These are phyloP conservation scores for Drosophila colorata DNA, from an alignment of 2,888 invertebrate species.

Conservation along the genomic window DNA sequence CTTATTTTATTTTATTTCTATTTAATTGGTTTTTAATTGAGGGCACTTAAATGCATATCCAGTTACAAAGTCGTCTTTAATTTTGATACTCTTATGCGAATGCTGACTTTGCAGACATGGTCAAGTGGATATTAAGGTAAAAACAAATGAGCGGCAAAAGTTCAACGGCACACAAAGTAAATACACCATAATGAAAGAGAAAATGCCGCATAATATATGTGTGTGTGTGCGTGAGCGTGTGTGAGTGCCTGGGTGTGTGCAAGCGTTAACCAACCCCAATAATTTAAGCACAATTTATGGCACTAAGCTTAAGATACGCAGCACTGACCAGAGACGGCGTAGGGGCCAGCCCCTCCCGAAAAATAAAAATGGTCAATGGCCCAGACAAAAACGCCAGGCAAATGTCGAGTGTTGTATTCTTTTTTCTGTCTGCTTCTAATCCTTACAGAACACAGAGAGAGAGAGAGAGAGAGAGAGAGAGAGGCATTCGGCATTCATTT, in stretches of 20 bases:
- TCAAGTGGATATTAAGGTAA: slow-evolving; percentile 63
- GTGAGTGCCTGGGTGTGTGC: slow-evolving; percentile 13
- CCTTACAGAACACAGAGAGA: slow-evolving; percentile 56
- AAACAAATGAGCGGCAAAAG: slow-evolving; percentile 70
- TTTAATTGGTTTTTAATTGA: neutral
- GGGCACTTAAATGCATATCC: too few relatives aligned
- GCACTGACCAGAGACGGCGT: slow-evolving; percentile 39
- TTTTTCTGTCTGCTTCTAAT: slow-evolving; percentile 62
- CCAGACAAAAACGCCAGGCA: slow-evolving; percentile 60
- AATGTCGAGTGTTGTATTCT: slow-evolving; percentile 58
- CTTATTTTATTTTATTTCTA: neutral
- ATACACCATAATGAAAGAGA: slow-evolving; percentile 54
- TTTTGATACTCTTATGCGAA: slow-evolving; percentile 1
- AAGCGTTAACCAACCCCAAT: slow-evolving; percentile 76
- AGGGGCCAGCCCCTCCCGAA: slow-evolving; percentile 2
- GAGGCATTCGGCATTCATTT: slow-evolving; percentile 55
- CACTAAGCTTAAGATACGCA: slow-evolving; percentile 76
- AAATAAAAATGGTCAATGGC: slow-evolving; percentile 69
- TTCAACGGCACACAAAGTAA: slow-evolving; percentile 56
- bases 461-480: slow-evolving; percentile 5
- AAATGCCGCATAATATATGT: slow-evolving; percentile 25
- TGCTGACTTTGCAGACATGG: slow-evolving; percentile 22
- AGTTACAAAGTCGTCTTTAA: neutral
- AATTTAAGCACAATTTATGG: slow-evolving; percentile 81
- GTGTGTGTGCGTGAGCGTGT: slow-evolving; percentile 5